Base-by-base conservation (phyloP, 2,797 vertebrate genomes). In the Apogon hyalosoma region DNA sequence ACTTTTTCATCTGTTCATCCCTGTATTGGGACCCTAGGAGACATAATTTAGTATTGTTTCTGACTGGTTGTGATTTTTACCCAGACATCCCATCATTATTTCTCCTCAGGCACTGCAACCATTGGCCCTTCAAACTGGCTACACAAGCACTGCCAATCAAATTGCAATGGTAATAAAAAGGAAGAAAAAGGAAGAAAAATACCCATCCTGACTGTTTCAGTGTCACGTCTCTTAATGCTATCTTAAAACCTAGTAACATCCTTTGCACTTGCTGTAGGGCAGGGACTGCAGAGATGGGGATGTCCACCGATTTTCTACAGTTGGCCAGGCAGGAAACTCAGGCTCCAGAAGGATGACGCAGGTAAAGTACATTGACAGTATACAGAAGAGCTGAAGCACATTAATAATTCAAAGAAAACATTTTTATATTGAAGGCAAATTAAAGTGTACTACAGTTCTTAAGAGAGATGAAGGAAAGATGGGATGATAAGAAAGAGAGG, bases 91-190 rank as follows among this genome's bases (percentile, higher is more conserved):
- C 49, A 69, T 87, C 82, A 75, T 81, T 79, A 68, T 88, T 42
- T 84, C 51, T 83, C 77, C 74, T 75, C 85, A 90, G 90, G 79
- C 64, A 77, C 77, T 87, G 63, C 74, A 89, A 73, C 84, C 82
- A 52, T 39, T 83, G 68, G 45, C 74, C 33, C 63, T 55, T 61
- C 71, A 80, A 55, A 81, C 64, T 75, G 77, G 83, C 55, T 64
- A 73, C 16, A 41, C 77, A 73, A 66, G 57, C 58, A 55, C 60
- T 73, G 78, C 50, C 82, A 83, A 56, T 79, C 60, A 79, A 62
- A 82, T 61, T 73, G 65, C 50, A 45, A 80, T 63, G 77, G 60
- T 84, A 79, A 79, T 73, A 61, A 48, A 24, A 39, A 58, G 40
- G 7, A 10, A 33, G 31, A 38, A 70, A 38, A 12, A 45, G 39